Base-by-base conservation (phyloP, 2,113 vertebrate genomes). In the Antechinus stuartii region DNA sequence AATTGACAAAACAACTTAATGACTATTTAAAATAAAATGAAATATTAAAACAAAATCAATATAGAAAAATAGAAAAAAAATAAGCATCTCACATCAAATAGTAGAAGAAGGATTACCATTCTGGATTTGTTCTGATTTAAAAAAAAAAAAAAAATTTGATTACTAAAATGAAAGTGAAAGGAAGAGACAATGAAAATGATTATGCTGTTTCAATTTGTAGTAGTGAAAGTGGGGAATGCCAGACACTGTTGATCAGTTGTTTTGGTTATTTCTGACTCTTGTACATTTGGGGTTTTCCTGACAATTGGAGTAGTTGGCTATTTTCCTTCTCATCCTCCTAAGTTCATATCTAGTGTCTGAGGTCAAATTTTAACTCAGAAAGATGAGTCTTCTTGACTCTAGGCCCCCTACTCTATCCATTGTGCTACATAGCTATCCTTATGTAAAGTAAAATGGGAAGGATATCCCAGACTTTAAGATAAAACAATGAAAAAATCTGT, bases 211-310 rank as follows among this genome's bases (percentile, higher is more conserved):
- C 27, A 35, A 35, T 35, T 14, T 35, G 57, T 68, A 19, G 30
- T 76, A n/a, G 35, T 76, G 16, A 76, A 76, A n/a, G 4, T 30
- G 35, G 11, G 35, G 61, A 94, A 96, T 94, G 84, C 25, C 9
- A 96, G 55, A 89, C 47, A 96, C 97, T 96, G 93, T 68, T 97
- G 90, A 91, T 96, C 93, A 97, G 27, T 96, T 95, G 96, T 92
- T 76, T 76, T 76, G 57, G 8, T 19, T n/a, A 35, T 76, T 14
- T n/a, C 68, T 19, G 5, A 76, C 35, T 76, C 68, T 76, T 6
- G 16, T 76, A 8, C n/a, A 19, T 76, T 76, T 76, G 35, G 35
- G 35, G 68, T n/a, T 76, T 76, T 76, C 35, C 16, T n/a, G 35
- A 35, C 35, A 76, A 19, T 5, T 16, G 0, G 11, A n/a, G 5